These are phyloP conservation scores for Barbus barbus DNA, from an alignment of 2,113 vertebrate species.

Conservation along the genomic window DNA sequence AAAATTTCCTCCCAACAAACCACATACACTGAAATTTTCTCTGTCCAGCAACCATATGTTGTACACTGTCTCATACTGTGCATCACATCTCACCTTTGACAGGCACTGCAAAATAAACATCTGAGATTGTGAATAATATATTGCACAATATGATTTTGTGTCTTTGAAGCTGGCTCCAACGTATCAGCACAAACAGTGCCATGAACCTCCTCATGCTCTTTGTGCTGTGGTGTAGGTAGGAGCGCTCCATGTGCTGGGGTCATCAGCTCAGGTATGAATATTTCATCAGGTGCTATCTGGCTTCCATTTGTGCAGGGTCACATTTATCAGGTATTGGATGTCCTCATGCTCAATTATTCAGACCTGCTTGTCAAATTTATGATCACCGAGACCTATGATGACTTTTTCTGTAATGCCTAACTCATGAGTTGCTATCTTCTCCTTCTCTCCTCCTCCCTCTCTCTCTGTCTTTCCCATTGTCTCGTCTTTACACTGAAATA, in stretches of 20 bases:
- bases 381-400: slow-evolving; percentile 19
- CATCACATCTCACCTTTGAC: slow-evolving; percentile 39
- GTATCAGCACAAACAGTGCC: slow-evolving; percentile 27
- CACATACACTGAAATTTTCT: background rate
- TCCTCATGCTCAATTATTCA: slow-evolving; percentile 41
- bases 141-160: slow-evolving; percentile 15
- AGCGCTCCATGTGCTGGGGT: slow-evolving; percentile 9
- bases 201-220: slow-evolving; percentile 10
- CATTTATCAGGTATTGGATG: slow-evolving; percentile 48
- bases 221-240: slow-evolving; percentile 11
- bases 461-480: background rate
- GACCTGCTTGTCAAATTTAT: slow-evolving; percentile 34
- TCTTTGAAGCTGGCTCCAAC: slow-evolving; percentile 7
- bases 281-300: slow-evolving; percentile 38
- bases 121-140: slow-evolving; percentile 46
- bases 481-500: background rate
- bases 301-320: slow-evolving; percentile 47
- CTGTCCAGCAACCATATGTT: slow-evolving; percentile 24
- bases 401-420: slow-evolving; percentile 6
- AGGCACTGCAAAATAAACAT: slow-evolving; percentile 24
- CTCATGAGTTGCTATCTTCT: background rate
- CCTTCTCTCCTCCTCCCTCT: background rate
- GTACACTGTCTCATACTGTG: slow-evolving; percentile 2
- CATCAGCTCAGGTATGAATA: slow-evolving; percentile 45
- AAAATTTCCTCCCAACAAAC: background rate